Evolutionary conservation across 2,113 vertebrate genomes (phyloP).

Genomic region (Campylorhamphus procurvoides): DNA sequence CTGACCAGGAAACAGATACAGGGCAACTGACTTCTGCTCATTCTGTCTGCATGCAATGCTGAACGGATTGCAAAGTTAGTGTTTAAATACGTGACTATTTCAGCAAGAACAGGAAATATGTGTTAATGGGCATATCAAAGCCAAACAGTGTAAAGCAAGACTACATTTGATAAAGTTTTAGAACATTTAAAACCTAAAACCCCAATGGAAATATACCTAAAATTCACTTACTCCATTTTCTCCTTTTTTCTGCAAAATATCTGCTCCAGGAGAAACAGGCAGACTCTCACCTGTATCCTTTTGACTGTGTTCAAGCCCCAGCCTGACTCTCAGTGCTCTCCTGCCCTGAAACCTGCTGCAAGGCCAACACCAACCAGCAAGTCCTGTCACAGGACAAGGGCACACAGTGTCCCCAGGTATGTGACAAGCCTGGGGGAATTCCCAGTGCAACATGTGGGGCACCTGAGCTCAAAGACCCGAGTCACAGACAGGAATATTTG

Average conservation of each 20-base stretch:
- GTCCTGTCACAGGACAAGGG: not conserved
- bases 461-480: fast-evolving
- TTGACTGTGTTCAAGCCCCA: fast-evolving
- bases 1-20: not conserved
- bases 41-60: not conserved
- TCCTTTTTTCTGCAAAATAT: not conserved
- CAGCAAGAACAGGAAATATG: not conserved
- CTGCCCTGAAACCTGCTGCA: not conserved
- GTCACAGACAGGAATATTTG: fast-evolving
- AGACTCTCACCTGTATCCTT: not conserved
- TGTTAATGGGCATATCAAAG: not conserved
- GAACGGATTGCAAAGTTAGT: not conserved
- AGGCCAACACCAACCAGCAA: fast-evolving
- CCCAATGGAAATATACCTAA: fast-evolving
- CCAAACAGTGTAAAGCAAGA: not conserved
- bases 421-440: not conserved
- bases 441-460: not conserved
- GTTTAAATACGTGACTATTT: not conserved
- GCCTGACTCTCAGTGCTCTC: not conserved
- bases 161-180: not conserved
- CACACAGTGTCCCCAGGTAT: fast-evolving
- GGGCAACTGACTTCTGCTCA: not conserved
- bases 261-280: not conserved
- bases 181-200: not conserved
- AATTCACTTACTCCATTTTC: not conserved